Base-by-base conservation (phyloP, 1,140 invertebrate species). In the Zaprionus inermis region DNA sequence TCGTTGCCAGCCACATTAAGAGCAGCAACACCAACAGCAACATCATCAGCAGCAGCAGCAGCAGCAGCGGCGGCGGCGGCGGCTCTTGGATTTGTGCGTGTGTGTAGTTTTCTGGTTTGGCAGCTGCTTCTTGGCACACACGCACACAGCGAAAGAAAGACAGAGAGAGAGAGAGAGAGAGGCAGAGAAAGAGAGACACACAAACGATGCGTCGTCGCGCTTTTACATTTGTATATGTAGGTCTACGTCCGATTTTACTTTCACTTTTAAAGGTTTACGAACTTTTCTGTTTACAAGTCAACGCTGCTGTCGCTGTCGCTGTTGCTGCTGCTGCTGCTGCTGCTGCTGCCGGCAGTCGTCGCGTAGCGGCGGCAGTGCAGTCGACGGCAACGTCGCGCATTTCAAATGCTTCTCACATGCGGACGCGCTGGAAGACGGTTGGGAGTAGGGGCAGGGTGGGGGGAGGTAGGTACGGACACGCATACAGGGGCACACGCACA, bases 181-280 rank as follows among this genome's bases (percentile, higher is more conserved):
- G n/a, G 7, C 5, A 60, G 6, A 18, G 20, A 55, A 14, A 58
- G 20, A 54, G 28, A 28, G 20, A 51, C 20, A 57, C 20, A 64
- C 46, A 51, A 51, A 51, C 69, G 69, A 52, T 30, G 57, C 44
- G 58, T 60, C 67, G 72, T 41, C 57, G 75, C 61, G 30, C 51
- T 69, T 77, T 71, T 85, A 72, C 78, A 76, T 63, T 82, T 76
- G 90, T 91, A 91, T 91, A 91, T 91, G 90, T 91, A 91, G 90
- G 90, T 91, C 90, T 91, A 91, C 78, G 90, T 91, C 86, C 90
- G 90, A 91, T 91, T 85, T 85, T 91, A 91, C 90, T 91, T 91
- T 91, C 90, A 91, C 90, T 91, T 91, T 91, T 91, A 91, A 91
- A 91, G 90, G 90, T 91, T 80, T 91, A 91, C 90, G 90, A 91